These are phyloP conservation scores for Chydorus sphaericus DNA, from an alignment of 2,888 invertebrate genomes.

Conservation along the genomic window DNA sequence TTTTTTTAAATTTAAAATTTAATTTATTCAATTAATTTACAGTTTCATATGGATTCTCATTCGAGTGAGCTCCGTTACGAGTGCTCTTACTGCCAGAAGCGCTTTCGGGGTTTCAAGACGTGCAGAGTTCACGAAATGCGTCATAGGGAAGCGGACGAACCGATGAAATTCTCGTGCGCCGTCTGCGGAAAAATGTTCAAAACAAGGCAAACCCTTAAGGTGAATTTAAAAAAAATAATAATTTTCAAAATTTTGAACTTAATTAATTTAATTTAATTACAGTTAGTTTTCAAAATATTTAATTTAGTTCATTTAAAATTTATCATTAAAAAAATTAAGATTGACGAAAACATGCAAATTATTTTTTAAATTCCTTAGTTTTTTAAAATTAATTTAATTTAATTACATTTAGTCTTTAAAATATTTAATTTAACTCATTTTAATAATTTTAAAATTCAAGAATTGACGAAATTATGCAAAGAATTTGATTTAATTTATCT, in stretches of 20 bases:
- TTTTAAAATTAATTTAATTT: no score
- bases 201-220: conserved; percentile 8
- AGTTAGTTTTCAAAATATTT: background rate
- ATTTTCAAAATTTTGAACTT: no score
- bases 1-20: background rate
- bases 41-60: conserved; percentile 13
- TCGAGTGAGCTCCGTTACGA: conserved; percentile 8
- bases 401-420: no score
- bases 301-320: background rate
- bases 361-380: no score
- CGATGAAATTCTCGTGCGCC: background rate
- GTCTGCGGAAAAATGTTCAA: conserved; percentile 10
- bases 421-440: no score
- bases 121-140: conserved; percentile 11
- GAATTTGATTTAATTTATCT: background rate
- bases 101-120: conserved; percentile 8
- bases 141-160: conserved; percentile 8
- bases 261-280: background rate
- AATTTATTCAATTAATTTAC: background rate
- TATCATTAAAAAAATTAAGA: background rate
- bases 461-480: background rate
- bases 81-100: conserved; percentile 3
- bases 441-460: background rate
- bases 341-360: conserved; percentile 10
- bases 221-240: background rate